Conservation (phyloP, 2,888 invertebrate species). For the Eupithecia insigniata region DNA sequence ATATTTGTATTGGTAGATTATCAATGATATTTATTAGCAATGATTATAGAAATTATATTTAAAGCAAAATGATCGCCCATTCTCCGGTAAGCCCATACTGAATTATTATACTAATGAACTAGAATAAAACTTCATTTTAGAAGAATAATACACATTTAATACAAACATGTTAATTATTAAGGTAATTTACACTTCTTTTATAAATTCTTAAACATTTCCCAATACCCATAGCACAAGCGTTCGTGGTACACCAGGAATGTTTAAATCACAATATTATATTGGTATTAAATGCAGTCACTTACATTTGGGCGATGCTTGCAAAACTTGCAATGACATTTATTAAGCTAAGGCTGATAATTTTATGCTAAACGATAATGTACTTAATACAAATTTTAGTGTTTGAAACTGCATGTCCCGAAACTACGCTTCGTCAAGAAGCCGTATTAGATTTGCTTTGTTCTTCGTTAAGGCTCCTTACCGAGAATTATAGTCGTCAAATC, state of each 20-base stretch:
- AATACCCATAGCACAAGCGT: slow-evolving; percentile 45
- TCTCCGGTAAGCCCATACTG: neutral
- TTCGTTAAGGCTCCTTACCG: neutral
- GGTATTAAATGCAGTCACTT: slow-evolving; percentile 42
- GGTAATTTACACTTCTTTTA: slow-evolving; percentile 12
- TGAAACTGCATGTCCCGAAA: neutral
- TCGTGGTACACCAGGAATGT: slow-evolving; percentile 57
- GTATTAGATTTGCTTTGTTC: slow-evolving; percentile 6
- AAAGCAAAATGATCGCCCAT: neutral
- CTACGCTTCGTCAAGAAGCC: neutral
- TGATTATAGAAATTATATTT: neutral
- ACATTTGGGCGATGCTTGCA: neutral
- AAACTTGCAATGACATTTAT: neutral
- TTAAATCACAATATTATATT: slow-evolving; percentile 52
- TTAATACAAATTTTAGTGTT: slow-evolving; percentile 14
- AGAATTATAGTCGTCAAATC: neutral
- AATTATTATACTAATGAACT: neutral
- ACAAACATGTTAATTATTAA: slow-evolving; percentile 5
- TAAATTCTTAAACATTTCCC: slow-evolving; percentile 14
- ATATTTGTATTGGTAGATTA: too few relatives aligned
- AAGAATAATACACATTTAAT: slow-evolving; percentile 27
- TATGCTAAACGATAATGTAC: neutral
- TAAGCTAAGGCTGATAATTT: neutral
- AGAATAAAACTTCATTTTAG: neutral
- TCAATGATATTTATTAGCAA: too few relatives aligned